Base-by-base conservation (phyloP, 2,888 invertebrate genomes). In the Microchrysa polita region DNA sequence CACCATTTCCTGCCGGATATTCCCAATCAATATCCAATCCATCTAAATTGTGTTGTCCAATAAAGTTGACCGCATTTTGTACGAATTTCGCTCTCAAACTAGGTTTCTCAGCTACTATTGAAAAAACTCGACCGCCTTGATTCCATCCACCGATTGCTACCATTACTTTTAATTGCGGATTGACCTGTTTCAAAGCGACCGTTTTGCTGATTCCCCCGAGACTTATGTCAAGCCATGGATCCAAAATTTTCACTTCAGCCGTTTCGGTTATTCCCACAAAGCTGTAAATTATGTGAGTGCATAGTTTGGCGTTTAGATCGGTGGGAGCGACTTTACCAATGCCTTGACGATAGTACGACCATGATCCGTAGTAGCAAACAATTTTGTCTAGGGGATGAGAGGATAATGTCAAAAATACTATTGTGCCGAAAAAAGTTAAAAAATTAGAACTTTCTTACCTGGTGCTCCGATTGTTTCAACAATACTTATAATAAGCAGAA, bases 341-440 rank as follows among this genome's bases (percentile, higher is more conserved):
- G 0, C 87, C 88, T 0, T 78, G 79, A 61, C 92, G 86, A 79
- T 91, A 91, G 0, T 87, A 87, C 0, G 92, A 87, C 92, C 92
- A 93, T 20, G 89, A 88, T 2, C 91, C 90, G 77, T 88, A 90
- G 82, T 92, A 93, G 78, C 92, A 92, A 0, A 91, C 85, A 0
- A 92, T 34, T 75, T 87, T 84, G 74, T 88, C 89, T 90, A 59
- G 7, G 27, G 7, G 4, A 34, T 34, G 27, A 34, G 7, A 34
- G n/a, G n/a, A n/a, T n/a, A n/a, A n/a, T n/a, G n/a, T n/a, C n/a
- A n/a, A n/a, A n/a, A n/a, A n/a, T n/a, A n/a, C n/a, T n/a, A n/a
- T n/a, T n/a, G n/a, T n/a, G n/a, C n/a, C n/a, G n/a, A n/a, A n/a
- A n/a, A n/a, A n/a, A n/a, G n/a, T n/a, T n/a, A n/a, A n/a, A 34